phyloP scores from a whole-genome alignment of 1,140 invertebrate species.

The Drosophila virilis region DNA sequence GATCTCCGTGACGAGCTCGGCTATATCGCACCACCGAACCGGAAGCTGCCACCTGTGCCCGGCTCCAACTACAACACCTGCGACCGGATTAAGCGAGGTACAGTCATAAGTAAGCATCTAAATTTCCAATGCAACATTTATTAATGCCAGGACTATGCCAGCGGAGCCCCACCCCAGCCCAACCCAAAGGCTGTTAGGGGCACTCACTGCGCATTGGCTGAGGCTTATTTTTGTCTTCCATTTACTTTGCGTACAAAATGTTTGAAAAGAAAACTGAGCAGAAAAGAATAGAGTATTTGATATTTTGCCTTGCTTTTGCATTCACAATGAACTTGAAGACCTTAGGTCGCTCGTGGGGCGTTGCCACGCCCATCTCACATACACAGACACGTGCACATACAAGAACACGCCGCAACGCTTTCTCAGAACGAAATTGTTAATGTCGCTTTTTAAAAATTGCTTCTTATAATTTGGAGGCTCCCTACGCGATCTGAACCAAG shows the following conservation, averaged over 20 bases:
- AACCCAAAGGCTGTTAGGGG: background rate
- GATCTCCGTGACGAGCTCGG: conserved; percentile 94
- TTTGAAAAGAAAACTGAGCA: conserved; percentile 14
- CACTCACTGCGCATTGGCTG: conserved; percentile 48
- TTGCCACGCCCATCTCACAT: conserved; percentile 26
- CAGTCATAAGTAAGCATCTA: conserved; percentile 92
- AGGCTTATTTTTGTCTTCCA: conserved; percentile 73
- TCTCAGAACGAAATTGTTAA: conserved; percentile 64
- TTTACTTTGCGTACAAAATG: conserved; percentile 72
- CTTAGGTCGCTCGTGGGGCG: conserved; percentile 6
- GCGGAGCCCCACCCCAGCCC: conserved; percentile 12
- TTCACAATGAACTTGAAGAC: conserved; percentile 11
- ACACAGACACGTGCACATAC: conserved; percentile 26
- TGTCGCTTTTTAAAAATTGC: conserved; percentile 67
- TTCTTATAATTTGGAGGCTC: conserved; percentile 39
- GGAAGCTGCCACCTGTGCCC: conserved; percentile 95
- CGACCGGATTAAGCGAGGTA: conserved; percentile 96
- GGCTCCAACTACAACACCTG: conserved; percentile 97
- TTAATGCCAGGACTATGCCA: conserved; percentile 64
- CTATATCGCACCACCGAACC: conserved; percentile 95
- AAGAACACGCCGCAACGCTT: conserved; percentile 59
- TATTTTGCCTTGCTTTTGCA: conserved; percentile 75
- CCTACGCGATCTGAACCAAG: conserved; percentile 25
- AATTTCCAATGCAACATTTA: conserved; percentile 84
- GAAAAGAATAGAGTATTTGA: conserved; percentile 34